Evolutionary conservation across 2,888 invertebrate species (phyloP), one percentile per base, ranked within the genome.

Genomic region (Alviniconcha strummeri): DNA sequence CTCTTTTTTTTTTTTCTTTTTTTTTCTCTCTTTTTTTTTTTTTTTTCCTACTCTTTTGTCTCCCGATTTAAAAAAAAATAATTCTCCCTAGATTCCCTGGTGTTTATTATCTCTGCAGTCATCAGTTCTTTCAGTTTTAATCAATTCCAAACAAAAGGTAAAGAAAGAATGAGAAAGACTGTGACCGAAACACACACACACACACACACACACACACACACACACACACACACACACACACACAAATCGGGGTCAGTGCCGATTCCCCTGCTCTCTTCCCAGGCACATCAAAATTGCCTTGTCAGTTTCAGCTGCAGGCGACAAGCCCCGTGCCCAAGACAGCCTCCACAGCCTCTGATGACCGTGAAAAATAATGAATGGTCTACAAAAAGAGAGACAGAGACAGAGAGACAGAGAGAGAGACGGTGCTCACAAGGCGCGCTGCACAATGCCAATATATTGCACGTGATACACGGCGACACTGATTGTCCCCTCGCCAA

Each of bases 281-380:
- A 13, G 64, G 11, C 64, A 19, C 57, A 9, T 76, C 76, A 55
- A 55, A 56, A 76, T 74, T 15, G 76, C 76, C 76, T 80, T 80
- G 80, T 80, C 80, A 80, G 55, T 80, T 80, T 80, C 67, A 80
- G 80, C 67, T 69, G 80, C 71, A 69, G 54, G 69, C 80, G 54
- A 80, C 69, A 80, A 71, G 69, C 71, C 36, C 52, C 36, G 64
- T 64, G 71, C n/a, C n/a, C 13, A 19, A 15, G 80, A 19, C 80
- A 69, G 36, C 72, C 54, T 72, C 56, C 81, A 81, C 19, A 9
- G 19, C 19, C 52, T 72, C 55, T 55, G 67, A 57, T 72, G 55
- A 19, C 71, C 81, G 74, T 81, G 81, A 81, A 81, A 81, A 81
- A 72, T 74, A 81, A 81, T 81, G 57, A 81, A 56, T 15, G 52